A percentile compares a stretch with the other conserved stretches of the same genome.
Evolutionary conservation across 2,888 invertebrate genomes (phyloP).

Genomic region (Tetragonisca angustula): DNA sequence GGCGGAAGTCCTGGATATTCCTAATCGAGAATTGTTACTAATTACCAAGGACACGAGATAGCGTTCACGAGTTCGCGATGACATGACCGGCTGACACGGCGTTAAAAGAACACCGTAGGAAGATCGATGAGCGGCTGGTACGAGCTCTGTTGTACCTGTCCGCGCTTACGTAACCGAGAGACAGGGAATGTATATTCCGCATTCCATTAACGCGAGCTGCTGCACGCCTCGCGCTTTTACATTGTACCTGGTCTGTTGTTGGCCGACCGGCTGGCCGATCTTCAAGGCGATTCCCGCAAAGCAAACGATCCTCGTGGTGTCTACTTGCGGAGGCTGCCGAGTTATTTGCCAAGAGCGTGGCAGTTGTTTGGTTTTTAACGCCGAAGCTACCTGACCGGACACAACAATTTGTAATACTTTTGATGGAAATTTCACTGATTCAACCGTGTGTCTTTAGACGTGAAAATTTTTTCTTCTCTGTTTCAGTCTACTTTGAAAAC

Average conservation of each 20-base stretch:
- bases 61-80: slow-evolving; percentile 7
- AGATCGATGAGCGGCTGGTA: slow-evolving; percentile 41
- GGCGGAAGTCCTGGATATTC: neutral
- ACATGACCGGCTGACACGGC: neutral
- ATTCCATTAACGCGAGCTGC: slow-evolving; percentile 66
- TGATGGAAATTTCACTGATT: no score
- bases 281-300: slow-evolving; percentile 30
- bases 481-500: no score
- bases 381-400: no score
- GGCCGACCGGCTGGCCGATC: neutral
- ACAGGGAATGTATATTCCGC: slow-evolving; percentile 72
- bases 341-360: neutral
- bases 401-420: no score
- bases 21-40: neutral
- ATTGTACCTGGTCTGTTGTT: slow-evolving; percentile 24
- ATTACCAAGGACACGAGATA: slow-evolving; percentile 3
- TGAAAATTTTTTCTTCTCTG: no score
- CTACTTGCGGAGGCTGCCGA: neutral
- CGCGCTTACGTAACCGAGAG: slow-evolving; percentile 64
- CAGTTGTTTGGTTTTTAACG: neutral
- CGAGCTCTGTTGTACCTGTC: slow-evolving; percentile 39
- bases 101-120: slow-evolving; percentile 42
- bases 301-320: slow-evolving; percentile 33
- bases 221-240: slow-evolving; percentile 41
- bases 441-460: no score